Percentiles rank a stretch among this genome's conserved stretches.
phyloP scores from a whole-genome alignment of 1,140 invertebrate species.

The Lordiphosa mommai region DNA sequence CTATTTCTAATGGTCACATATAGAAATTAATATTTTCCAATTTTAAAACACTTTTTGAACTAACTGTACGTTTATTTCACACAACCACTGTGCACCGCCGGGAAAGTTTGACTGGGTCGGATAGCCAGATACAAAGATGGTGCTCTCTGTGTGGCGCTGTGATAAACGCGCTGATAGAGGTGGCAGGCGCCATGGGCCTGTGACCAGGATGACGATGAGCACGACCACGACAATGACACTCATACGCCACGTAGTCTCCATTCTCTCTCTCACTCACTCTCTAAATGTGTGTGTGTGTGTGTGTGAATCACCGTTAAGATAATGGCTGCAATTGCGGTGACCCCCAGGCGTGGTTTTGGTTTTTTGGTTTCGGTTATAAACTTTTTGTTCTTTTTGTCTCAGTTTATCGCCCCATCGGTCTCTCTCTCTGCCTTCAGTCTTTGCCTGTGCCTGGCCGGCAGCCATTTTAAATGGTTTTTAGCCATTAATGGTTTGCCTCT shows the following conservation, averaged over 20 bases:
- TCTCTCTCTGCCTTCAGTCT: conserved; percentile 9
- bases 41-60: neutral
- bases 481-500: conserved; percentile 65
- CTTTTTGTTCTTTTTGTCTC: conserved; percentile 57
- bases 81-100: conserved; percentile 19
- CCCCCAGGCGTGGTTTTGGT: conserved; percentile 70
- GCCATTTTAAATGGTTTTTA: conserved; percentile 76
- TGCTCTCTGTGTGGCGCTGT: conserved; percentile 38
- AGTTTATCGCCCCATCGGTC: conserved; percentile 11
- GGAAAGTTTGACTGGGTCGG: conserved; percentile 31
- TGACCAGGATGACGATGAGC: conserved; percentile 30
- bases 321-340: conserved; percentile 76
- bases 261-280: conserved; percentile 3
- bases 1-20: no score
- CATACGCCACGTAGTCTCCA: conserved; percentile 52
- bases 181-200: conserved; percentile 53
- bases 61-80: neutral
- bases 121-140: conserved; percentile 58
- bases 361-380: conserved; percentile 73
- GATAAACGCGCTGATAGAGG: conserved; percentile 71
- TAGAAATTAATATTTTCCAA: no score
- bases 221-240: conserved; percentile 49
- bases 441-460: conserved; percentile 52
- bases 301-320: conserved; percentile 67
- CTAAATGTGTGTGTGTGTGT: conserved; percentile 10